Conservation (phyloP, 2,797 vertebrate genomes). For the Lindbergichthys nudifrons region DNA sequence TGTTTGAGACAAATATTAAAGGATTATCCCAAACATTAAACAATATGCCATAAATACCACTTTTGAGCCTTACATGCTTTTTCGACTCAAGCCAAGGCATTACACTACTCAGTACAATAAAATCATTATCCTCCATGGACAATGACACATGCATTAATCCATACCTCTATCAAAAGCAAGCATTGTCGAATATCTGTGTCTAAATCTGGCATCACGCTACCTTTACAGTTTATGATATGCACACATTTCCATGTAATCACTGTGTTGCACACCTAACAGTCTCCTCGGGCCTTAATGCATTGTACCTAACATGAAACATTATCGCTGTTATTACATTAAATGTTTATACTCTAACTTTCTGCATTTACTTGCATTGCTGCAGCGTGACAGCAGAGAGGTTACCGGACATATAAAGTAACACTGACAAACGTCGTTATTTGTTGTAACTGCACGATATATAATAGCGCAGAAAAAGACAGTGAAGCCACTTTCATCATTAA, state of each 20-base stretch:
- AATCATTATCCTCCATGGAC: conserved; percentile 23
- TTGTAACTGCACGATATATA: not conserved
- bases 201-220: not conserved
- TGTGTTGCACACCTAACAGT: not conserved
- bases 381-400: not conserved
- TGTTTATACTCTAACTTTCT: not conserved
- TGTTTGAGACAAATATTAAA: not conserved
- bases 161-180: conserved; percentile 32
- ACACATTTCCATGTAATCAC: not conserved
- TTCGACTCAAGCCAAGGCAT: not conserved
- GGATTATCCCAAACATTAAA: conserved; percentile 1
- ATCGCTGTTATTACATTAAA: not conserved
- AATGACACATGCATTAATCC: conserved; percentile 44
- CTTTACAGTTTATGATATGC: not conserved
- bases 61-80: not conserved
- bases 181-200: not conserved
- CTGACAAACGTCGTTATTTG: not conserved
- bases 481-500: not conserved
- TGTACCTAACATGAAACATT: not conserved
- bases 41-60: not conserved
- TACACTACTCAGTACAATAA: conserved; percentile 39
- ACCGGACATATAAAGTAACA: not conserved
- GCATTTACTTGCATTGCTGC: not conserved
- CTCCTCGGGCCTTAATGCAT: not conserved
- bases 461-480: not conserved